Evolutionary conservation across 2,888 invertebrate species (phyloP), one percentile per base, ranked within the genome.

Genomic region (Eilema depressum): DNA sequence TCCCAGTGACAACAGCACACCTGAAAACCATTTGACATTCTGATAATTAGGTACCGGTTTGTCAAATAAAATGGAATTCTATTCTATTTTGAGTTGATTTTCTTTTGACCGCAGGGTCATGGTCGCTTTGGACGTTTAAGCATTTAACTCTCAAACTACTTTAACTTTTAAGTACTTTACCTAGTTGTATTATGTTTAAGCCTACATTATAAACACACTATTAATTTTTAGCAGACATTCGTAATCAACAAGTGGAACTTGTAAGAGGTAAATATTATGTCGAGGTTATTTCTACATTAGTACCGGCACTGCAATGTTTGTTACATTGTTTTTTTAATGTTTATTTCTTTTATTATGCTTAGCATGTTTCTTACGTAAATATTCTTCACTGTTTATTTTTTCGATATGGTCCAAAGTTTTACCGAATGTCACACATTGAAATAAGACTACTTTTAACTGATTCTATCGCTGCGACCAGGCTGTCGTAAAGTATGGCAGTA

Each of bases 221-320:
- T 66, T 2, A 25, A 61, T 47, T 71, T 76, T 76, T 78, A 37
- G 75, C 87, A 89, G 90, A 88, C 78, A 88, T 85, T 70, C 78
- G 83, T 75, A 88, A 83, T 66, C 85, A 86, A 62, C 86, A 86
- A 78, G 85, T 86, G 88, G 89, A 88, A 76, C 83, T 75, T 12
- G 75, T 76, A 10, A 77, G 72, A 83, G 84, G 82, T 78, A 80
- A 75, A 60, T 73, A 62, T 74, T 62, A 47, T 41, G 14, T 26
- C 3, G 17, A 25, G 25, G 11, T 25, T 30, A 20, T 30, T 61
- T 28, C 23, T 26, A 7, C n/a, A 56, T 23, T 57, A 33, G 59
- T 20, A 33, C 26, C n/a, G 26, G 57, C n/a, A 56, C 28, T 57
- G 30, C n/a, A 63, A 59, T 68, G 7, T 63, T 63, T 30, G 11